Evolutionary conservation across 2,888 invertebrate genomes (phyloP), one percentile per base, ranked within the genome.

Genomic region (Morpho helenor): DNA sequence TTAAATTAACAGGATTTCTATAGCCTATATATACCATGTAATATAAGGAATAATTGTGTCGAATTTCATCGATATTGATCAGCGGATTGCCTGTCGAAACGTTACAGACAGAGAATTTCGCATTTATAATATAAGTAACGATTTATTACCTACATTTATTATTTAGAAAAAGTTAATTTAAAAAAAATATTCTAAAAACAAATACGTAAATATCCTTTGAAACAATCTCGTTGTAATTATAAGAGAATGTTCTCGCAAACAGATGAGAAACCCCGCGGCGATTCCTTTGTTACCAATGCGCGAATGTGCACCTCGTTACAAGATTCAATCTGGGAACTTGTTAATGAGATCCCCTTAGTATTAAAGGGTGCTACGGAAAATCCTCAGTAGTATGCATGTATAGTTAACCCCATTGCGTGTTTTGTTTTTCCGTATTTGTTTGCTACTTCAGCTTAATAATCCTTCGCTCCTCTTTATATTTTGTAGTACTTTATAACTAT

Each of bases 281-380:
- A 66, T 70, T 62, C 70, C 76, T 76, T 77, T 77, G 76, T 74
- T 67, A 64, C 67, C 68, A 74, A 75, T 73, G 72, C 68, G 68
- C 67, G 72, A 72, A 75, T 69, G 63, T 63, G 60, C 63, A 66
- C 61, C 62, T 66, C 63, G 63, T 66, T 60, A 63, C 57, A 56
- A 62, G 62, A 62, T 53, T 60, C 57, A 58, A 62, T 56, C 56
- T 57, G 52, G 57, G 52, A 58, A 63, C 56, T 63, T 56, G 53
- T 63, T 63, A 63, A 63, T 63, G 60, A 63, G 63, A 58, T 56
- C 62, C 52, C 56, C 60, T 51, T 57, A 56, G 51, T 51, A 47
- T 46, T 57, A 50, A 48, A 46, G 50, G 50, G 51, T 47, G 46
- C 46, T 53, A 48, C 54, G 48, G 54, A 39, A 53, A 53, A 53